Evolutionary conservation across 2,888 invertebrate genomes (phyloP).

Genomic region (Blera fallax): DNA sequence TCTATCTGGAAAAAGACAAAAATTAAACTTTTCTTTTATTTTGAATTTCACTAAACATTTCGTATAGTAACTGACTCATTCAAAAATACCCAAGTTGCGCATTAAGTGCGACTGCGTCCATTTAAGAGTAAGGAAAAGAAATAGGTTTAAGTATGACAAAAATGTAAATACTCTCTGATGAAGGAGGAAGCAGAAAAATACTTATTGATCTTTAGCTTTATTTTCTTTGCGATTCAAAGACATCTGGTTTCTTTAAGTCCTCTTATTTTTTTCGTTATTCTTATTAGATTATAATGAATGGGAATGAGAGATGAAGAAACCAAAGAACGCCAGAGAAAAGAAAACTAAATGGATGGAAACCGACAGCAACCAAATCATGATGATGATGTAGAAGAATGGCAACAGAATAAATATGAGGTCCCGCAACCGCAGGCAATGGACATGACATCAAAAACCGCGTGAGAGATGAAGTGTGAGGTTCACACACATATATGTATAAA

Average conservation of each 20-base stretch:
- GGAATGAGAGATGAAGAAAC: slow-evolving; percentile 27
- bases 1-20: not conserved
- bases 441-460: slow-evolving; percentile 53
- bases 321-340: slow-evolving; percentile 25
- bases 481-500: not conserved
- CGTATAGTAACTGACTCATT: slow-evolving; percentile 1
- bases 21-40: not conserved
- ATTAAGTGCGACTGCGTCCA: not conserved
- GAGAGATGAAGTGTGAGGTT: slow-evolving; percentile 37
- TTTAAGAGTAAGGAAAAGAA: too few relatives aligned
- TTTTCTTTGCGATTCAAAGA: too few relatives aligned
- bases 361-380: not conserved
- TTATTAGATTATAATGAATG: slow-evolving; percentile 54
- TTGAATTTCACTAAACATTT: slow-evolving; percentile 12
- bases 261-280: slow-evolving; percentile 7
- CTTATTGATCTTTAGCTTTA: too few relatives aligned
- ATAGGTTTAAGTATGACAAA: too few relatives aligned
- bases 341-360: slow-evolving; percentile 32
- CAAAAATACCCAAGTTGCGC: not conserved
- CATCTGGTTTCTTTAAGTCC: not conserved
- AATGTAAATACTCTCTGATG: too few relatives aligned
- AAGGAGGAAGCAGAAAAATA: not conserved
- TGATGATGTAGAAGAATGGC: too few relatives aligned
- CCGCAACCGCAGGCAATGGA: too few relatives aligned
- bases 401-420: too few relatives aligned